Conservation (phyloP, 2,888 invertebrate genomes). For the Craniophora ligustri region DNA sequence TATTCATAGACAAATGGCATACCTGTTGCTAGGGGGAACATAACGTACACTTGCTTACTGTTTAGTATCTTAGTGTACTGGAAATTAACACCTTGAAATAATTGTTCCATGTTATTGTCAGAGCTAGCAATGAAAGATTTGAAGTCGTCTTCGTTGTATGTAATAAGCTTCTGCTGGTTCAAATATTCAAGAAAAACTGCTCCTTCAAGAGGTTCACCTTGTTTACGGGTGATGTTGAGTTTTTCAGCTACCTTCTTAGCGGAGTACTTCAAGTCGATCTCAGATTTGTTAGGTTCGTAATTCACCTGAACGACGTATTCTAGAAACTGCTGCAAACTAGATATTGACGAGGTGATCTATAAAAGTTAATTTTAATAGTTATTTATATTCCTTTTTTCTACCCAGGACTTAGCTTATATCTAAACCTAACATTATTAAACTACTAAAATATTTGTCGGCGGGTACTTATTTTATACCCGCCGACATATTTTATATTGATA, state of each 20-base stretch:
- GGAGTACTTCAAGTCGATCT: constrained; percentile 76
- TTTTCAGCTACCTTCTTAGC: constrained; percentile 88
- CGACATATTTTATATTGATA: no score
- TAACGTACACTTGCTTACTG: constrained; percentile 87
- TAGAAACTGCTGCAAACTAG: constrained; percentile 72
- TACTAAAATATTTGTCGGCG: no score
- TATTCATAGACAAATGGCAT: constrained; percentile 90
- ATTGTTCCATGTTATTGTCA: constrained; percentile 67
- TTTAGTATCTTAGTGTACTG: constrained; percentile 89
- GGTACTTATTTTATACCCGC: no score
- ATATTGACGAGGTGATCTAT: constrained; percentile 73
- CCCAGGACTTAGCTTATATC: no score
- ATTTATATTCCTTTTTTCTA: no score
- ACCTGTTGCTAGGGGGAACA: constrained; percentile 92
- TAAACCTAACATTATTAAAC: no score
- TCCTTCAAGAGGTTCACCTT: constrained; percentile 89
- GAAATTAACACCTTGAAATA: constrained; percentile 83
- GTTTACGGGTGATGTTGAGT: constrained; percentile 87
- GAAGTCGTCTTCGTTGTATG: constrained; percentile 87
- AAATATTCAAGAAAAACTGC: constrained; percentile 80
- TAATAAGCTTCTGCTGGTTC: constrained; percentile 81
- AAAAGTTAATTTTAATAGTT: no score
- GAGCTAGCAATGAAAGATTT: constrained; percentile 78
- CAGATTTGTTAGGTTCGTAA: constrained; percentile 49
- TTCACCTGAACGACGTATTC: constrained; percentile 57